Conservation (phyloP, 2,888 invertebrate species). For the Mythimna vitellina region DNA sequence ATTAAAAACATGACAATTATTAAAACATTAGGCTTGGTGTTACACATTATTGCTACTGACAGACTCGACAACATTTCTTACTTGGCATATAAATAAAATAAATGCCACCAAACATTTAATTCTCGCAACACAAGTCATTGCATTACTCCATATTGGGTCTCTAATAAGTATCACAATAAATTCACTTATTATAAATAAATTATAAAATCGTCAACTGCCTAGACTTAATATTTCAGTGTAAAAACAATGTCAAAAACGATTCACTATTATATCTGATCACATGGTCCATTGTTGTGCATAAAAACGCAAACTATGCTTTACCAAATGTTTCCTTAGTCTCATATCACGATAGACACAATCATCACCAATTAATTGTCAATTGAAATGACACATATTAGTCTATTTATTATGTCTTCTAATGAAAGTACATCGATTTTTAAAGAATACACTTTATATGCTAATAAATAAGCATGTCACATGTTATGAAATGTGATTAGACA, state of each 20-base stretch:
- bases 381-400: constrained; percentile 80
- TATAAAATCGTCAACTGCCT: constrained; percentile 88
- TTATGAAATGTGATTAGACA: constrained; percentile 73
- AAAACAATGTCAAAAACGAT: constrained; percentile 89
- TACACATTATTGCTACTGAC: constrained; percentile 76
- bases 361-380: constrained; percentile 86
- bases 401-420: constrained; percentile 84
- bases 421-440: constrained; percentile 83
- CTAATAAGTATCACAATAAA: constrained; percentile 88
- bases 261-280: constrained; percentile 88
- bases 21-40: constrained; percentile 84
- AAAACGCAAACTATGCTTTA: constrained; percentile 85
- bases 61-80: constrained; percentile 67
- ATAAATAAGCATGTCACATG: constrained; percentile 79
- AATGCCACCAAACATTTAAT: constrained; percentile 78
- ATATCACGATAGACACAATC: constrained; percentile 84
- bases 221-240: constrained; percentile 83
- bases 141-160: constrained; percentile 79
- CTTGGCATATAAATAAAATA: constrained; percentile 76
- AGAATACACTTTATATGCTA: constrained; percentile 82
- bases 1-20: constrained; percentile 83
- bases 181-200: constrained; percentile 90
- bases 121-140: constrained; percentile 77
- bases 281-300: constrained; percentile 88
- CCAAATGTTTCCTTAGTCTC: constrained; percentile 81